A percentile compares a stretch with the other conserved stretches of the same genome.
phyloP scores from a whole-genome alignment of 2,797 vertebrate genomes.

The Cyclura pinguis region DNA sequence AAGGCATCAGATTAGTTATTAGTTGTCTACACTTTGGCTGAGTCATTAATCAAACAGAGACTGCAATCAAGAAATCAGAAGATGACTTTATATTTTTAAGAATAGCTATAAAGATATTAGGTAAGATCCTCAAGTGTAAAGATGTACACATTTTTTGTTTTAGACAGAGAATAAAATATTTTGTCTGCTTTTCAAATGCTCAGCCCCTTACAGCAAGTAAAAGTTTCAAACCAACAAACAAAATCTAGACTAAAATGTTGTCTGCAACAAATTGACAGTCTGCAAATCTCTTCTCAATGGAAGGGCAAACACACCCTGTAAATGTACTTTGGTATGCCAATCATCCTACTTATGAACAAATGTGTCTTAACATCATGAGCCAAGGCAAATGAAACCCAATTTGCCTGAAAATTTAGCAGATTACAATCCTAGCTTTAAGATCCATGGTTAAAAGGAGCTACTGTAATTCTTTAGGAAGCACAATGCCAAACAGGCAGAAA shows the following conservation, averaged over 20 bases:
- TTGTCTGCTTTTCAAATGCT: conserved; percentile 60
- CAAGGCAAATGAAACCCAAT: conserved; percentile 55
- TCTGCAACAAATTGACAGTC: conserved; percentile 57
- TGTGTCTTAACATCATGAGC: conserved; percentile 48
- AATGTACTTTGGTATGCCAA: conserved; percentile 58
- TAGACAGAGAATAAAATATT: conserved; percentile 28
- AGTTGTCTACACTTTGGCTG: too few relatives aligned
- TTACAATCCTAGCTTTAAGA: conserved; percentile 51
- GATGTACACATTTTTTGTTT: conserved; percentile 23
- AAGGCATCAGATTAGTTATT: too few relatives aligned
- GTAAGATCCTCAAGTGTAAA: too few relatives aligned
- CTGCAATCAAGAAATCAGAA: too few relatives aligned
- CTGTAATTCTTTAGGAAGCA: conserved; percentile 21
- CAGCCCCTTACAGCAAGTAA: conserved; percentile 58
- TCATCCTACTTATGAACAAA: conserved; percentile 56
- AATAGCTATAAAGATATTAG: too few relatives aligned
- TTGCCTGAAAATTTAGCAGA: conserved; percentile 34
- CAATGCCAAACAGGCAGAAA: conserved; percentile 13
- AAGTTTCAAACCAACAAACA: conserved; percentile 73
- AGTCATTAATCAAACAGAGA: too few relatives aligned
- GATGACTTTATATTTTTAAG: too few relatives aligned
- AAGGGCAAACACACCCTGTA: neutral
- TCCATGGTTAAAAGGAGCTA: conserved; percentile 5
- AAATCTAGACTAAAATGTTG: conserved; percentile 52
- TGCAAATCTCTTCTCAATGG: conserved; percentile 68